Evolutionary conservation across 2,113 vertebrate genomes (phyloP).

Genomic region (Acrocephalus kingi): DNA sequence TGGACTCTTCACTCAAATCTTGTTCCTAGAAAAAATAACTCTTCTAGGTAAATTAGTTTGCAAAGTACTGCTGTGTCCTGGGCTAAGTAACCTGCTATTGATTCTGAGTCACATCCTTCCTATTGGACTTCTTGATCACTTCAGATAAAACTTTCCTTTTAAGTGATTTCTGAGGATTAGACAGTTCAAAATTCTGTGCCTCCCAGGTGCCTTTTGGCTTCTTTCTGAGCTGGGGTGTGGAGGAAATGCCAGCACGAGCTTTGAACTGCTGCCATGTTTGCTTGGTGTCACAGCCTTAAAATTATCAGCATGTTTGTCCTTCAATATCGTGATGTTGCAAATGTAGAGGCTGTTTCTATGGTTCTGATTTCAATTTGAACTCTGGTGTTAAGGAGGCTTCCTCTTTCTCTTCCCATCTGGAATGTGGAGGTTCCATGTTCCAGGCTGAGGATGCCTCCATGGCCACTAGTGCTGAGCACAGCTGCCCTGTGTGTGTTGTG

Average conservation of each 20-base stretch:
- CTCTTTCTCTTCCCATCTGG: not conserved
- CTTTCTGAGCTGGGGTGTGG: not conserved
- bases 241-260: not conserved
- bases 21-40: not conserved
- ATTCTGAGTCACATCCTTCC: not conserved
- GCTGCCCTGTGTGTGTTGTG: not conserved
- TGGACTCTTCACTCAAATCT: not conserved
- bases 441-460: not conserved
- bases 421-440: not conserved
- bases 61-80: not conserved
- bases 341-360: not conserved
- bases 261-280: not conserved
- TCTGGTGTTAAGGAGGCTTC: not conserved
- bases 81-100: not conserved
- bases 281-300: slow-evolving; percentile 23
- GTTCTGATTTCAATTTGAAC: not conserved
- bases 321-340: not conserved
- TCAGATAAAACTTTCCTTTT: not conserved
- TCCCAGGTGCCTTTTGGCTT: slow-evolving; percentile 34
- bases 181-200: not conserved
- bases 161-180: not conserved
- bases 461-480: not conserved
- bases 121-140: not conserved
- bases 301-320: not conserved
- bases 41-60: not conserved